These are phyloP conservation scores for Chloroceryle inda DNA, from an alignment of 2,797 vertebrate genomes.

Conservation along the genomic window DNA sequence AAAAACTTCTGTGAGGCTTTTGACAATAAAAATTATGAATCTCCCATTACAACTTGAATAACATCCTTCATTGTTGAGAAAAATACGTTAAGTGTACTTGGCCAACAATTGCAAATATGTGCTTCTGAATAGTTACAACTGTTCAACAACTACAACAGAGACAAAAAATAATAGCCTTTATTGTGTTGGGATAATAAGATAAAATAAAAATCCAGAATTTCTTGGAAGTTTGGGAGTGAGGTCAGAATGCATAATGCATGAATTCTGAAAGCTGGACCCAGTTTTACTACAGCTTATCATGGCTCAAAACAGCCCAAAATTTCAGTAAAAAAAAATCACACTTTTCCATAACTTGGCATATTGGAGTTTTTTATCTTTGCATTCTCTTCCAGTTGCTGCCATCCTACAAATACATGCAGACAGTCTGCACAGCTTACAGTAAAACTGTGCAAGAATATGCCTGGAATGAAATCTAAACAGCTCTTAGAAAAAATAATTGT, in stretches of 20 bases:
- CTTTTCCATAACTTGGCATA: background rate
- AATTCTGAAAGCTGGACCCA: background rate
- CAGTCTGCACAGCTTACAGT: background rate
- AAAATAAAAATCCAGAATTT: background rate
- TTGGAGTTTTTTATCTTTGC: background rate
- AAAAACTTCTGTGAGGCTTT: background rate
- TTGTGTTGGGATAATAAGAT: background rate
- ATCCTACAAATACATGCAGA: background rate
- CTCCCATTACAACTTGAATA: background rate
- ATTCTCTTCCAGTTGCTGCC: background rate
- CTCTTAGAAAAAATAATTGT: conserved; percentile 30
- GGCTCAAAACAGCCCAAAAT: background rate
- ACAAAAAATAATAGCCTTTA: background rate
- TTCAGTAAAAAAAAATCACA: background rate
- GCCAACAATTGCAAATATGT: background rate
- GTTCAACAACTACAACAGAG: background rate
- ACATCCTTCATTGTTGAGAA: background rate
- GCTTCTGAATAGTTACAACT: background rate
- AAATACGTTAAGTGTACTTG: background rate
- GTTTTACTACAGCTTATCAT: background rate
- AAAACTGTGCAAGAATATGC: conserved; percentile 45
- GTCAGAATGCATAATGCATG: background rate
- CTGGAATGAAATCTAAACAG: conserved; percentile 39
- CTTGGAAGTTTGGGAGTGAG: background rate
- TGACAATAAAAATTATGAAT: background rate